These are phyloP conservation scores for Cheumatopsyche charites DNA, from an alignment of 1,140 invertebrate species.

Conservation along the genomic window DNA sequence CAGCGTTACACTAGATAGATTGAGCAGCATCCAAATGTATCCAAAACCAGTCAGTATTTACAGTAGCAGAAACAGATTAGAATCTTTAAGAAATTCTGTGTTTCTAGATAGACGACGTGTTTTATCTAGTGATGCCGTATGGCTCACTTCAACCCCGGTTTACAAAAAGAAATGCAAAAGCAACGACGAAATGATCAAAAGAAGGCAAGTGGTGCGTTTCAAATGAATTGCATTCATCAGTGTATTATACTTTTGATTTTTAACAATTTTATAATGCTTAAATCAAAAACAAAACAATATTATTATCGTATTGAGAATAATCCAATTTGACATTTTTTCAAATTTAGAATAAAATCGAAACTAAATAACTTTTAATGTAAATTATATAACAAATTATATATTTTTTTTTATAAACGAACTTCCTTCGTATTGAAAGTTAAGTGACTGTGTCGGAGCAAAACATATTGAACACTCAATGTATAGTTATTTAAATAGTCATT, in stretches of 20 bases:
- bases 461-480: neutral
- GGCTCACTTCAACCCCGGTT: constrained; percentile 29
- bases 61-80: constrained; percentile 35
- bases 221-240: constrained; percentile 31
- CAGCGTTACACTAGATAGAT: constrained; percentile 36
- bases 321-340: neutral
- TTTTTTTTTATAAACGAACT: constrained; percentile 7
- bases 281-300: no score
- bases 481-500: no score
- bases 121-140: constrained; percentile 45
- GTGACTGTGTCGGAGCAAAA: constrained; percentile 16
- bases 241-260: neutral
- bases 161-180: constrained; percentile 40
- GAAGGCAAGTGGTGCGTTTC: constrained; percentile 45
- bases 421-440: constrained; percentile 6
- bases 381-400: constrained; percentile 19
- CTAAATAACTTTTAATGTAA: constrained; percentile 12
- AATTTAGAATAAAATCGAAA: constrained; percentile 11
- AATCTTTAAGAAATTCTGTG: constrained; percentile 13
- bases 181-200: constrained; percentile 48
- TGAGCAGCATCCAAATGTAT: constrained; percentile 31
- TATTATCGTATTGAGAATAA: no score
- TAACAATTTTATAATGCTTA: no score
- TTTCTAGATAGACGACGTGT: constrained; percentile 25
- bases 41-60: constrained; percentile 29